Base-by-base conservation (phyloP, 2,888 invertebrate species). In the Drosophila multiciliata region DNA sequence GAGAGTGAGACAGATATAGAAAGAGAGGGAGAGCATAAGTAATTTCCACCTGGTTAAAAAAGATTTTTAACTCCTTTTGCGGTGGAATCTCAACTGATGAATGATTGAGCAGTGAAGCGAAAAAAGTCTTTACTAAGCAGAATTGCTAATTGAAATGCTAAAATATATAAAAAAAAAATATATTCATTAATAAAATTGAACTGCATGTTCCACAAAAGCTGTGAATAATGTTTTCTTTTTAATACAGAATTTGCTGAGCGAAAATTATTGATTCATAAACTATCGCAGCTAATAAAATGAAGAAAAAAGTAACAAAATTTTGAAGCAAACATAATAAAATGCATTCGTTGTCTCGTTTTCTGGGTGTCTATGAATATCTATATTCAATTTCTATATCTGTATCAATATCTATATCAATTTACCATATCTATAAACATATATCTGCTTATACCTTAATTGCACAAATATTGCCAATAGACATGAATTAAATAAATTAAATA, bases 101-200 rank as follows among this genome's bases (percentile, higher is more conserved):
- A 45, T 45, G 45, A 12, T 45, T 45, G 20, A 45, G 45, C 45
- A 45, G 45, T 15, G 45, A 45, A 45, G 45, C 23, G 15, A 45
- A 15, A 3, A 45, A 15, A 1, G 12, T 23, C 12, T 45, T 23
- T 23, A 1, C 45, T 7, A 15, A 45, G 45, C 15, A 15, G 12
- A 20, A 20, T 45, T 7, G 7, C 7, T 23, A 23, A 45, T 45
- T 23, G 45, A 23, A 45, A 23, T 45, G 45, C 20, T 23, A 7
- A 45, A 45, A 45, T 15, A 0, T 8, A 1, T 3, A 45, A 45
- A 1, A 29, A 15, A 45, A 45, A 45, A 7, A 1, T 8, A 1
- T 3, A 45, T 20, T 45, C 20, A 45, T 1, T 45, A 45, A 23
- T 2, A 20, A 15, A 3, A 20, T 45, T 12, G 42, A 1, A 1